Conservation (phyloP, 2,113 vertebrate genomes). For the human (Homo sapiens) region GRCh38 chr6:38450501-38451000, state of each 20-base stretch:
- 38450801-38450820: background rate
- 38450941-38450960: background rate
- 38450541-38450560: background rate
- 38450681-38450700: background rate
- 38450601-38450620: background rate
- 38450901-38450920: background rate
- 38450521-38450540: background rate
- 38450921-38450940: background rate
- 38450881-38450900: background rate
- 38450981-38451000: background rate
- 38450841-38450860: background rate
- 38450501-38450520: background rate
- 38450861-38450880: background rate
- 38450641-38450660: background rate
- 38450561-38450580: background rate
- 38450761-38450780: background rate
- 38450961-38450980: background rate
- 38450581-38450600: background rate
- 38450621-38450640: background rate
- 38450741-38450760: slow-evolving; percentile 24
- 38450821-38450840: background rate
- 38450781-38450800: background rate
- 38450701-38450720: background rate
- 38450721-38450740: slow-evolving; percentile 8
- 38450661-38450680: background rate